Conservation (phyloP, 2,113 vertebrate genomes). For the Orycteropus afer region DNA sequence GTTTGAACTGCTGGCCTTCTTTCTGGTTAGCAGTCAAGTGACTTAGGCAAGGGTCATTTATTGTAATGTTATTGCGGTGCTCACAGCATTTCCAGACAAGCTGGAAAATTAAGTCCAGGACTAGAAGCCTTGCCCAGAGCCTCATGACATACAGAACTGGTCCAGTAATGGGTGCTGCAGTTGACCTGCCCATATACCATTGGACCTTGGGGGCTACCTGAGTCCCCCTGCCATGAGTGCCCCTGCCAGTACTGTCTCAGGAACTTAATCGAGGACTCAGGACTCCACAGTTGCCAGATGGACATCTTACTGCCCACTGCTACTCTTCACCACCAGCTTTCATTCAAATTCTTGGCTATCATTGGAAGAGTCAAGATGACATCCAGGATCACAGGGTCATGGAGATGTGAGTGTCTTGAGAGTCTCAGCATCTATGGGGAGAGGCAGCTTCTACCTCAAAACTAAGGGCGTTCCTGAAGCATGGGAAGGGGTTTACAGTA, state of each 20-base stretch:
- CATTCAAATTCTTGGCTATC: not conserved
- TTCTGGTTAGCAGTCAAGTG: too few relatives aligned
- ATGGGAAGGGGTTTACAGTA: not conserved
- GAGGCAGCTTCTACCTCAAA: not conserved
- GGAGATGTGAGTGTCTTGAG: too few relatives aligned
- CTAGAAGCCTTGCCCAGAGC: rapidly evolving
- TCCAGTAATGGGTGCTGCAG: not conserved
- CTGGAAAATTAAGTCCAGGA: not conserved
- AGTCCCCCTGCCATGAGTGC: rapidly evolving
- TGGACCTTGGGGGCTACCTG: not conserved
- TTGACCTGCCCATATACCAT: rapidly evolving
- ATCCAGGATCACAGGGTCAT: not conserved
- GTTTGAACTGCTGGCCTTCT: too few relatives aligned
- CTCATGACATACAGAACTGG: not conserved
- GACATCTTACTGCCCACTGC: too few relatives aligned
- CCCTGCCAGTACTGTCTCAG: too few relatives aligned
- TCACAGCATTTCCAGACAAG: not conserved
- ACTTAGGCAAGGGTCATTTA: conserved; percentile 15
- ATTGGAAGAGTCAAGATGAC: not conserved
- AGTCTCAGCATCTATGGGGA: not conserved
- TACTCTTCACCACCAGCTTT: not conserved
- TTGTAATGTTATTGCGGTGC: not conserved
- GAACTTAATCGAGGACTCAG: not conserved
- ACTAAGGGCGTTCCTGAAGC: not conserved
- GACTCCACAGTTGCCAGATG: not conserved